Evolutionary conservation across 2,888 invertebrate species (phyloP), one percentile per base, ranked within the genome.

Genomic region (Rhorus exstirpatorius): DNA sequence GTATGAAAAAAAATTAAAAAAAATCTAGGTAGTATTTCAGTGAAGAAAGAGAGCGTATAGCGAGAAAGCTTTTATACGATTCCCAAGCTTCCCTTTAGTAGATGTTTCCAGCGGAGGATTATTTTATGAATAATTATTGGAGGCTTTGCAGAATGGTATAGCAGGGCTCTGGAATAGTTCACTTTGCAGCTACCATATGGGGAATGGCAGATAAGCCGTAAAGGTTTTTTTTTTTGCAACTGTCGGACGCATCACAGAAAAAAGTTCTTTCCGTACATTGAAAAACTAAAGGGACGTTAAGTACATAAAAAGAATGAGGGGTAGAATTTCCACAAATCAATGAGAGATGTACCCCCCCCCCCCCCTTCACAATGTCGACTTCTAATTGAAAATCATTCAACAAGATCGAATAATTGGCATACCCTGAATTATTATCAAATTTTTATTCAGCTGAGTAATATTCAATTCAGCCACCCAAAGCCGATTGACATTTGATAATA

Each of bases 101-200:
- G 55, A 63, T 83, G 74, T 80, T 78, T 35, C n/a, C 12, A 76
- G 63, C 46, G 41, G 53, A 75, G 75, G 75, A 80, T 80, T 80
- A 80, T 76, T 80, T 80, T 21, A 76, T 76, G 76, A 80, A 80
- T 80, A 76, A 80, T 80, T 80, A 63, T 71, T 68, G 65, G 76
- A 80, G 79, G 74, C 70, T 63, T 61, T 70, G 68, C 68, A 38
- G 76, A 41, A 55, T 46, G 19, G 12, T 61, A 60, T 53, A 21
- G 31, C 44, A 46, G n/a, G 44, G 44, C 14, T n/a, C 3, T n/a
- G 31, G 31, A 19, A 24, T 14, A 55, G 76, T 49, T 53, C 46
- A 78, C 78, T 78, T 70, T 70, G 31, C 63, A 63, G 21, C 78
- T 55, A 14, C 53, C 60, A 26, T 51, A 79, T 79, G 72, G 67